phyloP scores from a whole-genome alignment of 2,797 vertebrate genomes.

The Intellagama lesueurii region DNA sequence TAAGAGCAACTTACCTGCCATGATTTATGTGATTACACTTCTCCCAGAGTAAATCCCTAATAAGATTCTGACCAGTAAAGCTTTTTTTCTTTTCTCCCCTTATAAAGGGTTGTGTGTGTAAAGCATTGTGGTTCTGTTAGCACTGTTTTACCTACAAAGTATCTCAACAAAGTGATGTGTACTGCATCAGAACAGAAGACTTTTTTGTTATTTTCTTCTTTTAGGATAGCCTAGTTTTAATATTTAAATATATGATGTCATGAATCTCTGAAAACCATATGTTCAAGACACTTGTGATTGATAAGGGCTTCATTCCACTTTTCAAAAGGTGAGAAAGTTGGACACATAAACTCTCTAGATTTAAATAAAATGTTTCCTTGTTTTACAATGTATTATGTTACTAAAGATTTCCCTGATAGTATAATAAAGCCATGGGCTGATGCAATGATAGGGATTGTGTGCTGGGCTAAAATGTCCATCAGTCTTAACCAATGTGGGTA shows the following conservation, averaged over 20 bases:
- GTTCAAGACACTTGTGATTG: background rate
- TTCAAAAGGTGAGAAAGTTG: background rate
- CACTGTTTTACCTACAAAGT: background rate
- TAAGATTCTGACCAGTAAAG: too few relatives aligned
- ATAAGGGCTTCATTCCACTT: background rate
- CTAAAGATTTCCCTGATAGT: background rate
- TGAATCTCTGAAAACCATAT: background rate
- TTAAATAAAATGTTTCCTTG: background rate
- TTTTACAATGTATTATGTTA: background rate
- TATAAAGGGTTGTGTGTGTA: background rate
- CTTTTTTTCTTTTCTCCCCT: background rate
- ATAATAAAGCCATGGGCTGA: background rate
- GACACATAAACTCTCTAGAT: background rate
- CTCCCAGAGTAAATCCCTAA: too few relatives aligned
- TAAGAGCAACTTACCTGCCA: too few relatives aligned
- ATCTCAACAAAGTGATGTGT: background rate
- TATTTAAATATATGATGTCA: background rate
- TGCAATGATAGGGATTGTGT: background rate
- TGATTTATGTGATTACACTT: too few relatives aligned
- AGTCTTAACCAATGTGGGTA: background rate
- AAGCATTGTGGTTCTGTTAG: background rate
- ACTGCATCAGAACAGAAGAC: background rate
- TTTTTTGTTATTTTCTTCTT: background rate
- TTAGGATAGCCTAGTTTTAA: background rate
- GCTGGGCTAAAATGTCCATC: background rate